A percentile compares a stretch with the other conserved stretches of the same genome.
phyloP scores from a whole-genome alignment of 1,140 invertebrate genomes.

The Caerostris extrusa region DNA sequence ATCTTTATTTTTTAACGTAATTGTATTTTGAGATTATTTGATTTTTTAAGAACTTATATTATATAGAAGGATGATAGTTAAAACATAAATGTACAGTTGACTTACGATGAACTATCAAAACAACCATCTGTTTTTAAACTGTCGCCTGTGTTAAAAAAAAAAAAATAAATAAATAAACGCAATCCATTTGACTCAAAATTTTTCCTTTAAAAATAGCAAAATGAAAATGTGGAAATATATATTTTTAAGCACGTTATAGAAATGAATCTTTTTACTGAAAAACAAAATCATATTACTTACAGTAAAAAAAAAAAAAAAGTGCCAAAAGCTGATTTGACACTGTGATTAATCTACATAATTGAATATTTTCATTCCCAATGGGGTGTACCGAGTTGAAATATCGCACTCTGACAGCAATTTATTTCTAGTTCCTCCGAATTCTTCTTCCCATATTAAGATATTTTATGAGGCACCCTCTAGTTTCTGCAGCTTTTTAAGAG shows the following conservation, averaged over 20 bases:
- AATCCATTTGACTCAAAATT: too few relatives aligned
- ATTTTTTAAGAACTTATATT: too few relatives aligned
- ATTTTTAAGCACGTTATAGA: not conserved
- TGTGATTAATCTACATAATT: constrained; percentile 10
- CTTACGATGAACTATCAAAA: too few relatives aligned
- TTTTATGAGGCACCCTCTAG: constrained; percentile 57
- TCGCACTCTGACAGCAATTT: not conserved
- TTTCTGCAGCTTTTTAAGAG: not conserved
- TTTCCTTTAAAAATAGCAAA: too few relatives aligned
- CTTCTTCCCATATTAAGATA: constrained; percentile 34
- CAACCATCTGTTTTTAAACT: too few relatives aligned
- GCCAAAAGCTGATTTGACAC: not conserved
- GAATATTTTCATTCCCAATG: not conserved
- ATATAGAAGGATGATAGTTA: too few relatives aligned
- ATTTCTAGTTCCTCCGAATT: not conserved
- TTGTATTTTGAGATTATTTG: too few relatives aligned
- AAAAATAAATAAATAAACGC: too few relatives aligned
- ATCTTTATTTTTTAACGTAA: too few relatives aligned
- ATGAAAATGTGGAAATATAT: not conserved
- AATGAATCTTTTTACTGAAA: not conserved
- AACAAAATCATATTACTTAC: not conserved
- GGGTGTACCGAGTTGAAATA: not conserved
- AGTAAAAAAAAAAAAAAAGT: not conserved
- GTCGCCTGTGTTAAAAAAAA: too few relatives aligned
- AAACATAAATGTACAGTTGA: too few relatives aligned